Evolutionary conservation across 1,140 invertebrate genomes (phyloP).

Genomic region (Lasaia peninsularis): DNA sequence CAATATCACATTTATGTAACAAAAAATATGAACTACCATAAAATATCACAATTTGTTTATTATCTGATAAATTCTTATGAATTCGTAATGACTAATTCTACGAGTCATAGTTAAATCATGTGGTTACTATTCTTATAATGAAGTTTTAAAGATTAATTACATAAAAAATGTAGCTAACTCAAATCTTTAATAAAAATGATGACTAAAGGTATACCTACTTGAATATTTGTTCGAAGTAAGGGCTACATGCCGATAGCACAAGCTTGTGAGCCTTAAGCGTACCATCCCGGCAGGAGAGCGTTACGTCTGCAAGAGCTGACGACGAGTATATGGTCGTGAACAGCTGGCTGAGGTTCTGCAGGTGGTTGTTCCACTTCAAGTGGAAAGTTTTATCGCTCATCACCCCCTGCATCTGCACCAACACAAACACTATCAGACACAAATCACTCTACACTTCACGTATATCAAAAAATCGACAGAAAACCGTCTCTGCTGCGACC

Average conservation of each 20-base stretch:
- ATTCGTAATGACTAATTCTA: not conserved
- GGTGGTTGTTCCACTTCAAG: slow-evolving; percentile 86
- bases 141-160: not conserved
- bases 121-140: no score
- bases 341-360: slow-evolving; percentile 83
- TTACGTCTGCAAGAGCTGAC: slow-evolving; percentile 83
- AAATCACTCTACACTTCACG: slow-evolving; percentile 55
- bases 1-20: slow-evolving; percentile 8
- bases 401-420: slow-evolving; percentile 75
- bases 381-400: slow-evolving; percentile 83
- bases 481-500: slow-evolving; percentile 71
- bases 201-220: slow-evolving; percentile 64
- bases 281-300: slow-evolving; percentile 81
- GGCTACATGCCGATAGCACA: slow-evolving; percentile 85
- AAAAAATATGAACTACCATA: slow-evolving; percentile 1
- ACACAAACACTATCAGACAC: slow-evolving; percentile 61
- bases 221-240: slow-evolving; percentile 87
- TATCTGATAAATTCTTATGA: not conserved
- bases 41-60: not conserved
- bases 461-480: slow-evolving; percentile 64
- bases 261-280: slow-evolving; percentile 84
- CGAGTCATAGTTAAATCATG: slow-evolving; percentile 1
- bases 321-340: slow-evolving; percentile 84
- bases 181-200: slow-evolving; percentile 11
- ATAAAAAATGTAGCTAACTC: no score